Evolutionary conservation across 2,797 vertebrate species (phyloP).

Genomic region (Mus spretus): DNA sequence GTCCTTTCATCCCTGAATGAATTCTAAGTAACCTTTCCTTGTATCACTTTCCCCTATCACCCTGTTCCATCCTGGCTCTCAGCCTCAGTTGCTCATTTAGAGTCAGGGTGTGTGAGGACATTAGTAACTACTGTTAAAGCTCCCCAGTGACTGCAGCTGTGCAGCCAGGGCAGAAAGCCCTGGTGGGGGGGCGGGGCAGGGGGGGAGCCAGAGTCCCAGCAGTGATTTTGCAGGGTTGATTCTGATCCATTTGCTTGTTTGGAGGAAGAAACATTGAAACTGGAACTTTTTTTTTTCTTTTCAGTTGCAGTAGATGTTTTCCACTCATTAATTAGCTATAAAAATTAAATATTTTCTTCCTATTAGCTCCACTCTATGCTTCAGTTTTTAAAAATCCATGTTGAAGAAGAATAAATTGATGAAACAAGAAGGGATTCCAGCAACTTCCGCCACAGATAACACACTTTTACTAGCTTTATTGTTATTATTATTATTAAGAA

Average conservation of each 20-base stretch:
- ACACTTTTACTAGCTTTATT: conserved; percentile 13
- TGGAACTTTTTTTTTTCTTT: conserved; percentile 18
- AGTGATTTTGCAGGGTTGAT: conserved; percentile 46
- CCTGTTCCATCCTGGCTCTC: neutral
- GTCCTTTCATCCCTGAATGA: neutral
- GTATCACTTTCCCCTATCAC: neutral
- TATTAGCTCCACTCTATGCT: neutral
- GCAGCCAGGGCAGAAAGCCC: neutral
- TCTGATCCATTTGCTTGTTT: conserved; percentile 57
- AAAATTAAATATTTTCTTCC: conserved; percentile 67
- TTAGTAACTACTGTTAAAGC: neutral
- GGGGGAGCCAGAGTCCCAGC: neutral
- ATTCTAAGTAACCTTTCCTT: neutral
- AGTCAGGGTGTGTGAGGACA: neutral
- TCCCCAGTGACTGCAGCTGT: neutral
- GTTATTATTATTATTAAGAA: neutral
- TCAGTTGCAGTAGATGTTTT: conserved; percentile 36
- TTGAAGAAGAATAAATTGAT: conserved; percentile 41
- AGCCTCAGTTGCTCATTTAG: neutral
- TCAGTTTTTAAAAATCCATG: neutral
- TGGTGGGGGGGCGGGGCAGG: neutral
- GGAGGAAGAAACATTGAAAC: conserved; percentile 71
- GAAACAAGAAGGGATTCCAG: neutral
- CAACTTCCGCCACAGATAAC: neutral
- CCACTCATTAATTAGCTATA: conserved; percentile 74